A percentile compares a stretch with the other conserved stretches of the same genome.
These are phyloP conservation scores for Hippocampus comes DNA, from an alignment of 2,113 vertebrate genomes.

Conservation along the genomic window DNA sequence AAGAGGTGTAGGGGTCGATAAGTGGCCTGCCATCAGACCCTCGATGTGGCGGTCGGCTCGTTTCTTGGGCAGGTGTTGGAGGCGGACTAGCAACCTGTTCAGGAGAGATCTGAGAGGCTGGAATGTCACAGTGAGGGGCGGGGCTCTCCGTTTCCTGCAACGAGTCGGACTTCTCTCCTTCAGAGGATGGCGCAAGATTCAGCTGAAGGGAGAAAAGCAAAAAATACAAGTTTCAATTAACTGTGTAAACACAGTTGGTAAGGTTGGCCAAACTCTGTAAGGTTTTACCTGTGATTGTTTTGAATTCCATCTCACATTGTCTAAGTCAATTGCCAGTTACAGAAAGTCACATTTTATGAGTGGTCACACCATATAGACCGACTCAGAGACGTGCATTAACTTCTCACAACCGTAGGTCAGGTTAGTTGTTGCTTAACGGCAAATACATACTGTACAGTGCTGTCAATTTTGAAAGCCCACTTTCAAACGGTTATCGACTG, in stretches of 20 bases:
- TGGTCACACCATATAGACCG: not conserved
- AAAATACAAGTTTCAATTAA: not conserved
- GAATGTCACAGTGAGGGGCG: slow-evolving; percentile 60
- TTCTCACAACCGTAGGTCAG: too few species aligned
- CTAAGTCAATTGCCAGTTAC: not conserved
- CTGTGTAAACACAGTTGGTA: not conserved
- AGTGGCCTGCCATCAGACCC: slow-evolving; percentile 54
- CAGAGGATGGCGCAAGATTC: slow-evolving; percentile 65
- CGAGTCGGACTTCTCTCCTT: slow-evolving; percentile 67
- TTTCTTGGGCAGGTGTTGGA: slow-evolving; percentile 41
- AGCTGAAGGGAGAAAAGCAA: slow-evolving; percentile 47
- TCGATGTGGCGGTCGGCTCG: slow-evolving; percentile 39
- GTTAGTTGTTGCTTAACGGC: not conserved
- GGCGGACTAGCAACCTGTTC: slow-evolving; percentile 54
- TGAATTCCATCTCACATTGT: not conserved
- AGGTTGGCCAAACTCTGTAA: not conserved
- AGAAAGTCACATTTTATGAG: not conserved
- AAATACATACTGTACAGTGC: not conserved
- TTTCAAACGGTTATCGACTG: not conserved
- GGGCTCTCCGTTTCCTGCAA: slow-evolving; percentile 61
- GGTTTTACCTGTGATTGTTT: not conserved
- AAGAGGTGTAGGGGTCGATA: slow-evolving; percentile 76
- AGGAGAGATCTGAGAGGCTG: slow-evolving; percentile 52
- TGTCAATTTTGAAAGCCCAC: not conserved
- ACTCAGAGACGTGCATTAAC: too few species aligned